These are phyloP conservation scores for Antheraea pernyi DNA, from an alignment of 1,140 invertebrate genomes.

Conservation along the genomic window DNA sequence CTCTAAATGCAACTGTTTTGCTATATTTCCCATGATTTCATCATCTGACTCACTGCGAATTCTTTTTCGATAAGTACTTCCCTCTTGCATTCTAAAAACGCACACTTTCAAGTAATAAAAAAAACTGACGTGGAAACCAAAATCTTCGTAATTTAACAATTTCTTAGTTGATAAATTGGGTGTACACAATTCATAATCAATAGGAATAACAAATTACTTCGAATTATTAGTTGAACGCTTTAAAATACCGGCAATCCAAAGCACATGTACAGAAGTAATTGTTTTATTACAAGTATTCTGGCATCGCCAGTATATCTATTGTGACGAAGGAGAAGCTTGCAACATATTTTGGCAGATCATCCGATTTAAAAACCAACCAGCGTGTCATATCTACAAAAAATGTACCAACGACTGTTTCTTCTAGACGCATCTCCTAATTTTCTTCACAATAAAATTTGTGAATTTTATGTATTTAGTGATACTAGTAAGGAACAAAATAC, in stretches of 20 bases:
- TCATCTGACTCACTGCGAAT: constrained; percentile 51
- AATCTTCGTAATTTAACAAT: background rate
- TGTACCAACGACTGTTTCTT: constrained; percentile 4
- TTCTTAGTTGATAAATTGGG: too few relatives aligned
- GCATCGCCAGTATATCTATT: background rate
- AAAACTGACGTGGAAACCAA: background rate
- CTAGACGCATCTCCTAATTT: constrained; percentile 19
- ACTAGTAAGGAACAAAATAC: background rate
- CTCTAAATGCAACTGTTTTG: constrained; percentile 49
- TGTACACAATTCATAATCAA: too few relatives aligned
- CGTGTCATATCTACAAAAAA: constrained; percentile 17
- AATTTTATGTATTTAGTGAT: background rate
- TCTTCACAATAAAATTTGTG: background rate
- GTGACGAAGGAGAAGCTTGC: background rate
- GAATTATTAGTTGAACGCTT: too few relatives aligned
- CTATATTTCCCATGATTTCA: constrained; percentile 45
- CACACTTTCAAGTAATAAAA: constrained; percentile 33
- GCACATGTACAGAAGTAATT: background rate
- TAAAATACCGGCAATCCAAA: background rate
- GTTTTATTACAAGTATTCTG: background rate
- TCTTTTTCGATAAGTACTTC: constrained; percentile 51
- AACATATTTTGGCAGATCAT: background rate
- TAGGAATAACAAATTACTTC: too few relatives aligned
- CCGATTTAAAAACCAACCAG: background rate
- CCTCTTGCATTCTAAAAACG: constrained; percentile 35